phyloP scores from a whole-genome alignment of 2,113 vertebrate species.

The Catharus bicknelli region DNA sequence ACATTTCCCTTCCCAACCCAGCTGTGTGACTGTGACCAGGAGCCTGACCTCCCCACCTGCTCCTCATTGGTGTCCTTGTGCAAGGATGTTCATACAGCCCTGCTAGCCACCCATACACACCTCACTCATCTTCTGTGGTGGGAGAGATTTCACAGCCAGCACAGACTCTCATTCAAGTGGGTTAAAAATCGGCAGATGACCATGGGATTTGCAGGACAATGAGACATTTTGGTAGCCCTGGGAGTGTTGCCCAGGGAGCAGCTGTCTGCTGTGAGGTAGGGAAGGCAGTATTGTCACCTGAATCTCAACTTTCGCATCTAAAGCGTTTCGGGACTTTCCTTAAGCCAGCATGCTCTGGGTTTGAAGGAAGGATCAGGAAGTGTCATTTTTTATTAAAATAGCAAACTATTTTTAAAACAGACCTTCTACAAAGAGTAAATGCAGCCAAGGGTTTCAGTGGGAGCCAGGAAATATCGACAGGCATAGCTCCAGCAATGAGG shows the following conservation, averaged over 20 bases:
- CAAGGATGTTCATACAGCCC: not conserved
- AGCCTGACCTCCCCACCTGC: not conserved
- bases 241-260: not conserved
- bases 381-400: not conserved
- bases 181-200: not conserved
- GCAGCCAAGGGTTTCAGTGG: not conserved
- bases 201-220: not conserved
- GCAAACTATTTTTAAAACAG: not conserved
- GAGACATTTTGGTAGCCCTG: not conserved
- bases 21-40: not conserved
- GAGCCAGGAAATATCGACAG: not conserved
- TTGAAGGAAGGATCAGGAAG: not conserved
- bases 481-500: not conserved
- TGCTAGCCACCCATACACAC: not conserved
- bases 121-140: fast-evolving
- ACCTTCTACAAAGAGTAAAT: not conserved
- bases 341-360: not conserved
- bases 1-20: not conserved
- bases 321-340: not conserved
- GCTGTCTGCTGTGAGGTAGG: not conserved
- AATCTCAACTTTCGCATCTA: not conserved
- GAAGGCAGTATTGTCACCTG: not conserved
- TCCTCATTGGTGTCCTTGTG: not conserved
- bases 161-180: not conserved
- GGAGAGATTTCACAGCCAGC: not conserved